Evolutionary conservation across 2,113 vertebrate species (phyloP).

Genomic region (Myiozetetes cayanensis): DNA sequence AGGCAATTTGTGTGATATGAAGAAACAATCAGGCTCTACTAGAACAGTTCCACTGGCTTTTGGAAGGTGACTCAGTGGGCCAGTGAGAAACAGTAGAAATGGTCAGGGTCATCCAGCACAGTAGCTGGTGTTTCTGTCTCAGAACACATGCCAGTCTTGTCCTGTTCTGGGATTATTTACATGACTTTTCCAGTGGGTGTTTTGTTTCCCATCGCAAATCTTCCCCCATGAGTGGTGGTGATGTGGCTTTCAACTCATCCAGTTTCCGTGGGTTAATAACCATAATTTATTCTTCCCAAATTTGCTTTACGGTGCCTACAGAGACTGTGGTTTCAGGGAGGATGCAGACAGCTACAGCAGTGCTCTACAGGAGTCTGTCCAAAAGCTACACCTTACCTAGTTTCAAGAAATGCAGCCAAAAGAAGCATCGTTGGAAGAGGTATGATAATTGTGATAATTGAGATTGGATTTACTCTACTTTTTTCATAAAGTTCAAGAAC

Average conservation of each 20-base stretch:
- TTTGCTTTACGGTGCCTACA: background rate
- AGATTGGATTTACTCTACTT: background rate
- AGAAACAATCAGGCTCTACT: background rate
- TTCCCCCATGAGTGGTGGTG: fast-evolving
- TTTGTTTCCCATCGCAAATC: background rate
- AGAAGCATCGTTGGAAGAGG: background rate
- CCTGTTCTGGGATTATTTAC: background rate
- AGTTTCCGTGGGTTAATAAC: background rate
- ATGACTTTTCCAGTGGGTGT: background rate
- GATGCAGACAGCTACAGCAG: too few species aligned
- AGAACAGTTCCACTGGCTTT: background rate
- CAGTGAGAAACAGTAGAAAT: background rate
- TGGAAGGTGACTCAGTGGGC: background rate
- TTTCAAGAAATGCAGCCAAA: background rate
- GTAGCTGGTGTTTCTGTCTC: background rate
- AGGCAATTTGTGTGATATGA: background rate
- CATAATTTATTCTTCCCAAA: background rate
- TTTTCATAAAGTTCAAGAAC: background rate
- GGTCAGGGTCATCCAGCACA: background rate
- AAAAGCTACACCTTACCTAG: background rate
- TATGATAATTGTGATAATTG: background rate
- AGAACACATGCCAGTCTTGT: background rate
- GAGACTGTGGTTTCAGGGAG: background rate
- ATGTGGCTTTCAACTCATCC: background rate
- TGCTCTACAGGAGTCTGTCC: background rate